These are phyloP conservation scores for Trichonephila inaurata DNA, from an alignment of 1,140 invertebrate species.

Conservation along the genomic window DNA sequence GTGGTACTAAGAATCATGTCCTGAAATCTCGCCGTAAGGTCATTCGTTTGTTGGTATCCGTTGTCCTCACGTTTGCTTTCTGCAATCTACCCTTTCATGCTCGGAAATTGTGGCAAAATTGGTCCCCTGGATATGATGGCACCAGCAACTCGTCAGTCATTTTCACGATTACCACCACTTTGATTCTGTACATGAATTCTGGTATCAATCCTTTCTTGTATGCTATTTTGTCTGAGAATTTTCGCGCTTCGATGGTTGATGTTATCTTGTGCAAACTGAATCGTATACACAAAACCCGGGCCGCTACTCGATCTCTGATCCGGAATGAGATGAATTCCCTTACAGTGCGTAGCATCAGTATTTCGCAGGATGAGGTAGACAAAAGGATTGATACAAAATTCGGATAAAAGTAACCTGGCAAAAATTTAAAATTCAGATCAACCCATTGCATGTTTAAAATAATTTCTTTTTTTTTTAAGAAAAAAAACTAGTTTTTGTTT, in stretches of 20 bases:
- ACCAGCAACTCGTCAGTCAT: slow-evolving; percentile 86
- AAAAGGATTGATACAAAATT: not conserved
- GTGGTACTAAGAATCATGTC: slow-evolving; percentile 70
- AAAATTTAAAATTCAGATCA: not conserved
- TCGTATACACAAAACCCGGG: slow-evolving; percentile 62
- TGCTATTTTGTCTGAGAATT: slow-evolving; percentile 88
- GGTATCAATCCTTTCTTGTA: slow-evolving; percentile 92
- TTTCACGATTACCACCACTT: slow-evolving; percentile 90
- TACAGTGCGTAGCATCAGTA: slow-evolving; percentile 70
- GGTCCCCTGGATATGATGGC: slow-evolving; percentile 85
- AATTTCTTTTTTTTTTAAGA: not conserved
- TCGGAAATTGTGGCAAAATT: slow-evolving; percentile 89
- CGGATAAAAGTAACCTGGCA: not conserved
- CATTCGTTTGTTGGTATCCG: slow-evolving; percentile 89
- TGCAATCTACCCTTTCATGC: slow-evolving; percentile 93
- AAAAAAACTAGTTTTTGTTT: not conserved
- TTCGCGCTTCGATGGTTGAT: slow-evolving; percentile 81
- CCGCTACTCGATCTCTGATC: slow-evolving; percentile 67
- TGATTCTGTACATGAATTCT: slow-evolving; percentile 91
- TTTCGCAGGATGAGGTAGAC: slow-evolving; percentile 65
- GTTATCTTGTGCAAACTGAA: slow-evolving; percentile 77
- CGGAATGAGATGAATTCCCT: slow-evolving; percentile 63
- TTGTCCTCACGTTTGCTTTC: slow-evolving; percentile 90
- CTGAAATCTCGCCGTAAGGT: slow-evolving; percentile 81
- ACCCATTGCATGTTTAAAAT: not conserved